These are phyloP conservation scores for Adelosebastes latens DNA, from an alignment of 2,797 vertebrate genomes.

Conservation along the genomic window DNA sequence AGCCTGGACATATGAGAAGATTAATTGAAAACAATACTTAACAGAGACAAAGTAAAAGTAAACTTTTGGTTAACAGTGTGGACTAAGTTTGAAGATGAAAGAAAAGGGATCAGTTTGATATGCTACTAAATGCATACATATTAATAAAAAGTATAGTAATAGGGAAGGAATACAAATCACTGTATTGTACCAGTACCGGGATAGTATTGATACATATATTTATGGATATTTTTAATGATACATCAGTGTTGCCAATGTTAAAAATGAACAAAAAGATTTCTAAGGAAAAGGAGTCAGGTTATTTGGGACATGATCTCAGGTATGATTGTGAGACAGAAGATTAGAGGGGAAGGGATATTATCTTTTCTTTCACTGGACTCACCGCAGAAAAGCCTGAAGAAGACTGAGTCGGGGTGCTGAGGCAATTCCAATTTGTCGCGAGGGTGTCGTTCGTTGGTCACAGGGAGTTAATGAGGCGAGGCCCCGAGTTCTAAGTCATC, in stretches of 20 bases:
- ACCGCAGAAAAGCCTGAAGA: constrained; percentile 28
- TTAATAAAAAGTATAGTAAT: not conserved
- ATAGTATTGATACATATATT: not conserved
- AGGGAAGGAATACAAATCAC: not conserved
- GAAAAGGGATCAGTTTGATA: not conserved
- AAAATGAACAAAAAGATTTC: not conserved
- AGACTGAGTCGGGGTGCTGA: constrained; percentile 54
- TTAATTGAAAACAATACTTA: constrained; percentile 21
- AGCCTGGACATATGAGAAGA: not conserved
- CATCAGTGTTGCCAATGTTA: not conserved
- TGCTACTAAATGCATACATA: not conserved
- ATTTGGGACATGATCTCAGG: constrained; percentile 20
- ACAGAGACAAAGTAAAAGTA: not conserved
- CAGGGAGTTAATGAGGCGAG: constrained; percentile 87
- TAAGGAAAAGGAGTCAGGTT: not conserved
- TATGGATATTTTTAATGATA: not conserved
- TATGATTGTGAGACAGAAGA: constrained; percentile 27
- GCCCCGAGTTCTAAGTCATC: constrained; percentile 87
- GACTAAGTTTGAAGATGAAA: constrained; percentile 1
- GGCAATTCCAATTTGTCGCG: constrained; percentile 87
- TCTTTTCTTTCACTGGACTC: constrained; percentile 43
- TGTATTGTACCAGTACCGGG: not conserved
- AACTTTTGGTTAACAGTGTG: not conserved
- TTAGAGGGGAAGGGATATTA: constrained; percentile 28
- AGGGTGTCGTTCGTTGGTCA: constrained; percentile 78